phyloP scores from a whole-genome alignment of 2,888 invertebrate species.

The Stenotaenia linearis region DNA sequence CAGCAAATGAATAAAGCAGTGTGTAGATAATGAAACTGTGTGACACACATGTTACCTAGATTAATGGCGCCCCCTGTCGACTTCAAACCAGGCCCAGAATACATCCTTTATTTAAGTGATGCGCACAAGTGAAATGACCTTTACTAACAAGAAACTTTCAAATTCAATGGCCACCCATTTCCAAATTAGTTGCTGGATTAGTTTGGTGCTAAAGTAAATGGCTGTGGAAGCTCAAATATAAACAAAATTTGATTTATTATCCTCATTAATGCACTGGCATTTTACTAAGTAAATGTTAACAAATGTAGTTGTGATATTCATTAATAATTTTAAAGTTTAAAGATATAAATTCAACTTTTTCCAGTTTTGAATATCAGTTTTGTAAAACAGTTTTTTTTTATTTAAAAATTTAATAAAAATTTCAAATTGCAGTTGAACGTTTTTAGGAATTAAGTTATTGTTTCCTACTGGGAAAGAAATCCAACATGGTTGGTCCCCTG shows the following conservation, averaged over 20 bases:
- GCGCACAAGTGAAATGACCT: neutral
- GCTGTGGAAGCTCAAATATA: neutral
- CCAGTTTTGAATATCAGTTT: too few relatives aligned
- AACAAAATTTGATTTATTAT: neutral
- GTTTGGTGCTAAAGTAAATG: neutral
- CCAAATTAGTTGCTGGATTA: neutral
- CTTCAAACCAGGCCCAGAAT: slow-evolving; percentile 12
- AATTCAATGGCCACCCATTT: neutral
- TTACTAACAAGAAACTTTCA: neutral
- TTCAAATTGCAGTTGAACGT: too few relatives aligned
- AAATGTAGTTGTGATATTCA: too few relatives aligned
- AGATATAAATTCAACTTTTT: too few relatives aligned
- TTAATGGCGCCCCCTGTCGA: slow-evolving; percentile 16
- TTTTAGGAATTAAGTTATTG: too few relatives aligned
- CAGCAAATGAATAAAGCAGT: slow-evolving; percentile 24
- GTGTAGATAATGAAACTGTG: slow-evolving; percentile 16
- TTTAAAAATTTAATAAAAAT: too few relatives aligned
- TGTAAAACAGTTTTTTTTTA: too few relatives aligned
- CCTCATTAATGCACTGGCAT: too few relatives aligned
- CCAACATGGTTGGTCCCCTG: too few relatives aligned
- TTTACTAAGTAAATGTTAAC: too few relatives aligned
- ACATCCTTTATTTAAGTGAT: slow-evolving; percentile 14
- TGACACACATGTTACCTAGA: slow-evolving; percentile 26
- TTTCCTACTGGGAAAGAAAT: too few relatives aligned
- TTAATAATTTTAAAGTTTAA: too few relatives aligned